A percentile compares a stretch with the other conserved stretches of the same genome.
Conservation (phyloP, 30 jellyfish, hydroid and myxozoan species). For the Aurelia sp. region DNA sequence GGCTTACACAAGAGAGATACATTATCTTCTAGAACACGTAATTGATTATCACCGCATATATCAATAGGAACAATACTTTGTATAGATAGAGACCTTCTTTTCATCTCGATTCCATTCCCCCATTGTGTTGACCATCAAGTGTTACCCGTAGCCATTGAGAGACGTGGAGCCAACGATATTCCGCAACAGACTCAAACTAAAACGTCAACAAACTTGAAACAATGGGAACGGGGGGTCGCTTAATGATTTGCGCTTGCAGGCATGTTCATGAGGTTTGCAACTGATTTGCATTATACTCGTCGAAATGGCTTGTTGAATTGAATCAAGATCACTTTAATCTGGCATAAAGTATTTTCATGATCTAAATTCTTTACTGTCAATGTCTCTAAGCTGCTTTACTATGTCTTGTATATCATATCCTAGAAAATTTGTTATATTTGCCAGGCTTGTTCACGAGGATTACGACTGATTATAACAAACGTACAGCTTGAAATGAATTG, state of each 20-base stretch:
- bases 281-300: too few species aligned
- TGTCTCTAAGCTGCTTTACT: too few species aligned
- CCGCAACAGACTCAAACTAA: constrained; percentile 42
- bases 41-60: constrained; percentile 33
- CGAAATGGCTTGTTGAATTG: too few species aligned
- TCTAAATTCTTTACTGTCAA: too few species aligned
- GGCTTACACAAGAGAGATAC: constrained; percentile 47
- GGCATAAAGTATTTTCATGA: too few species aligned
- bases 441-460: too few species aligned
- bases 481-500: too few species aligned
- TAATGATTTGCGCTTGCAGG: not conserved
- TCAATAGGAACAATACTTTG: constrained; percentile 48
- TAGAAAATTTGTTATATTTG: too few species aligned
- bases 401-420: too few species aligned
- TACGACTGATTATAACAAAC: too few species aligned
- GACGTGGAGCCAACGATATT: constrained; percentile 42
- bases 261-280: too few species aligned
- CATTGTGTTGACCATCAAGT: constrained; percentile 51
- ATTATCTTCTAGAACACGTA: constrained; percentile 11
- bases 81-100: constrained; percentile 56
- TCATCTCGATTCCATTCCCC: constrained; percentile 13
- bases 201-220: not conserved
- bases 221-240: not conserved
- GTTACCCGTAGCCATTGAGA: constrained; percentile 67
- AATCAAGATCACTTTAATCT: too few species aligned